Evolutionary conservation across 2,797 vertebrate genomes (phyloP).

Genomic region (Spheniscus humboldti): DNA sequence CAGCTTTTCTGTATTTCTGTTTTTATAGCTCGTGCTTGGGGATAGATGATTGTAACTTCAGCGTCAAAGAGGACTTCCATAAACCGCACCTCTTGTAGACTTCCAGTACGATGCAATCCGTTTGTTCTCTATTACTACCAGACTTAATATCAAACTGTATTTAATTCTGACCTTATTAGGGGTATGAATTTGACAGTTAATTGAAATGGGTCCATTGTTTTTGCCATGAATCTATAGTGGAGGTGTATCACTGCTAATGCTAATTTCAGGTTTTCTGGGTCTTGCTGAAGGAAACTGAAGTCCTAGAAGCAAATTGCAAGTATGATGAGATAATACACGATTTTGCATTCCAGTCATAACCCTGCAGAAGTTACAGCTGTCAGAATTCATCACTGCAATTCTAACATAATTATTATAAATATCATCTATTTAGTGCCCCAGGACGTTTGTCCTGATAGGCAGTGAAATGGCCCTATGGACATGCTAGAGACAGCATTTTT

Average conservation of each 20-base stretch:
- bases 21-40: not conserved
- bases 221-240: not conserved
- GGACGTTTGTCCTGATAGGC: not conserved
- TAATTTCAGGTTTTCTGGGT: not conserved
- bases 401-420: constrained; percentile 29
- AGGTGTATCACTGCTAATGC: not conserved
- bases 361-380: constrained; percentile 18
- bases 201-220: not conserved
- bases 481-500: not conserved
- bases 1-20: not conserved
- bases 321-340: not conserved
- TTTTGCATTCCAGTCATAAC: not conserved
- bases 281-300: not conserved
- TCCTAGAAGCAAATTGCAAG: not conserved
- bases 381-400: constrained; percentile 30
- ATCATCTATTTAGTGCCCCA: not conserved
- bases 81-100: not conserved
- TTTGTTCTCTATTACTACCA: not conserved
- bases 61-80: not conserved
- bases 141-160: not conserved
- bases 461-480: constrained; percentile 33
- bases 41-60: not conserved
- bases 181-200: not conserved
- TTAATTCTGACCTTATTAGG: not conserved
- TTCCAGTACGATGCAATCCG: fast-evolving